These are phyloP conservation scores for Zelleria hepariella DNA, from an alignment of 2,888 invertebrate species.

Conservation along the genomic window DNA sequence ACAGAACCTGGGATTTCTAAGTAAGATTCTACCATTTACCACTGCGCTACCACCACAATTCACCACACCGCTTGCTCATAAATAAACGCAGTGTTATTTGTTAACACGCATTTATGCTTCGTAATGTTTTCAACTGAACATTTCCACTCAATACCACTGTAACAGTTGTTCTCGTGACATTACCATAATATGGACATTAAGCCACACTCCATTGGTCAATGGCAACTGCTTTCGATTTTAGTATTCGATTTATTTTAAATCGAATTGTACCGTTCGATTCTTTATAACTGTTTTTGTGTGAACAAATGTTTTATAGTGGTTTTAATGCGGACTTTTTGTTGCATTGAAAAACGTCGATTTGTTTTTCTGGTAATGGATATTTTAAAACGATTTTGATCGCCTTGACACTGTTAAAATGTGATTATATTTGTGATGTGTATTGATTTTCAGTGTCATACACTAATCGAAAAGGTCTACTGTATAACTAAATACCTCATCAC, in stretches of 20 bases:
- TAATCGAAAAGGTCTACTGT: no score
- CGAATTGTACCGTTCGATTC: background rate
- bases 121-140: background rate
- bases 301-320: background rate
- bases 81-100: no score
- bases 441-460: no score
- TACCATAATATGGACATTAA: slow-evolving; percentile 37
- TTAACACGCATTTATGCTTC: background rate
- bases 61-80: no score
- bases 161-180: slow-evolving; percentile 2
- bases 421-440: no score
- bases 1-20: no score
- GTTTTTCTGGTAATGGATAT: background rate
- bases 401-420: no score
- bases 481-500: no score
- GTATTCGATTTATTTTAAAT: slow-evolving; percentile 34
- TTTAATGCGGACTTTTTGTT: background rate
- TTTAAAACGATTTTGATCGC: background rate
- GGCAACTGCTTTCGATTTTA: background rate
- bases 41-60: no score
- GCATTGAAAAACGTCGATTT: background rate
- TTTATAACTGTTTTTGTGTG: background rate
- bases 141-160: slow-evolving; percentile 11
- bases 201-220: slow-evolving; percentile 29
- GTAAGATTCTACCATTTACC: no score